Conservation (phyloP, 2,797 vertebrate genomes). For the Cirrhinus molitorella region DNA sequence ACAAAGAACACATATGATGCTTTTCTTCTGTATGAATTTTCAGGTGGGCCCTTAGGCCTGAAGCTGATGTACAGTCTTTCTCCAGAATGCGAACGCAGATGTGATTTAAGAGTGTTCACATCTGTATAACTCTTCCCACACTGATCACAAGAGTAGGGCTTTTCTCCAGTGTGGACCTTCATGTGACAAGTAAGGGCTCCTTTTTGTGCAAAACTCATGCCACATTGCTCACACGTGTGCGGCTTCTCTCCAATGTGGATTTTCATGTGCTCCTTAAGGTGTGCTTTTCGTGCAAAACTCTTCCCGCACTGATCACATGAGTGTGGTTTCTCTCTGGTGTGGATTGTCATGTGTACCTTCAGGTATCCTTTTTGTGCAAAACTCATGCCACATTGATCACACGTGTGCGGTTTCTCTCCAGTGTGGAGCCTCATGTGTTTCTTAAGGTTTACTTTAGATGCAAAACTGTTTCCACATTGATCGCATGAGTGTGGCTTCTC, state of each 20-base stretch:
- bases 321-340: too few relatives aligned
- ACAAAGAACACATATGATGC: background rate
- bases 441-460: too few relatives aligned
- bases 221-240: background rate
- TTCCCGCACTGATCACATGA: background rate
- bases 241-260: background rate
- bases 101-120: background rate
- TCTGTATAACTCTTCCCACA: background rate
- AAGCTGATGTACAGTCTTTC: background rate
- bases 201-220: background rate
- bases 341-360: too few relatives aligned
- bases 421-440: too few relatives aligned
- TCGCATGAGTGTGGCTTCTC: too few relatives aligned
- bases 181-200: fast-evolving
- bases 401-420: too few relatives aligned
- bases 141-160: background rate
- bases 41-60: background rate
- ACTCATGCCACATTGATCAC: too few relatives aligned
- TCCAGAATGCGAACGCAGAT: background rate
- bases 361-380: too few relatives aligned
- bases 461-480: too few relatives aligned
- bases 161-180: background rate
- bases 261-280: background rate
- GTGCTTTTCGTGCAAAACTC: fast-evolving
- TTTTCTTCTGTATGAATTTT: background rate